phyloP scores from a whole-genome alignment of 1,140 invertebrate species.

The Calosoma granatense region DNA sequence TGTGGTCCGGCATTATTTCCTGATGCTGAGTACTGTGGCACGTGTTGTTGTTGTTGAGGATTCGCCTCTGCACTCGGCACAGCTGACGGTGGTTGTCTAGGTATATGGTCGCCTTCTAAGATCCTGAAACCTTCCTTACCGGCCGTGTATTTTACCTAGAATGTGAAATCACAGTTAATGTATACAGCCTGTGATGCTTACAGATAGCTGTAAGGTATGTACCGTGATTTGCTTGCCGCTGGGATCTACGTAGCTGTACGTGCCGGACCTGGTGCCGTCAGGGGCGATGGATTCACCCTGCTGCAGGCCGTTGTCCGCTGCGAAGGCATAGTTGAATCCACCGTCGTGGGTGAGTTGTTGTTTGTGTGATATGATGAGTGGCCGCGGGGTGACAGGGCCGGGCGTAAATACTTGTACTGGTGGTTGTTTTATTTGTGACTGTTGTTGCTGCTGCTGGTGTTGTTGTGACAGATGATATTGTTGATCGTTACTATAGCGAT shows the following conservation, averaged over 20 bases:
- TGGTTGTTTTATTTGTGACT: too few relatives aligned
- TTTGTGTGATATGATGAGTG: slow-evolving; percentile 32
- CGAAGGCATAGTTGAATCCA: slow-evolving; percentile 50
- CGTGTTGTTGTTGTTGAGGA: slow-evolving; percentile 11
- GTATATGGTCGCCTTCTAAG: slow-evolving; percentile 38
- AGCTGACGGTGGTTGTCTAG: slow-evolving; percentile 21
- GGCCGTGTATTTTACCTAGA: slow-evolving; percentile 50
- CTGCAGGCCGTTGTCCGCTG: slow-evolving; percentile 53
- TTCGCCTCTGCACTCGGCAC: slow-evolving; percentile 7
- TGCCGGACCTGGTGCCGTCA: slow-evolving; percentile 47
- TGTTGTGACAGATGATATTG: not conserved
- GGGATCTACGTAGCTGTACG: slow-evolving; percentile 41
- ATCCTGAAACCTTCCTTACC: slow-evolving; percentile 54
- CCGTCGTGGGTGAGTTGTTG: slow-evolving; percentile 41
- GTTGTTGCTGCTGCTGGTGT: not conserved
- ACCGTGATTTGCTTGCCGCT: slow-evolving; percentile 35
- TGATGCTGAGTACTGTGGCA: slow-evolving; percentile 1
- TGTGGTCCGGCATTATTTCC: slow-evolving; percentile 23
- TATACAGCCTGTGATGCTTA: not conserved
- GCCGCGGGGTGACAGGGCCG: slow-evolving; percentile 19
- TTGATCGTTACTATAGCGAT: not conserved
- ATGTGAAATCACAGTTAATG: not conserved
- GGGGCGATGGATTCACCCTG: slow-evolving; percentile 51
- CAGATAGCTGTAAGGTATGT: not conserved
- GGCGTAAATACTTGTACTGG: not conserved